Conservation (phyloP, 2,888 invertebrate species). For the Nipponacmea schrenckii region DNA sequence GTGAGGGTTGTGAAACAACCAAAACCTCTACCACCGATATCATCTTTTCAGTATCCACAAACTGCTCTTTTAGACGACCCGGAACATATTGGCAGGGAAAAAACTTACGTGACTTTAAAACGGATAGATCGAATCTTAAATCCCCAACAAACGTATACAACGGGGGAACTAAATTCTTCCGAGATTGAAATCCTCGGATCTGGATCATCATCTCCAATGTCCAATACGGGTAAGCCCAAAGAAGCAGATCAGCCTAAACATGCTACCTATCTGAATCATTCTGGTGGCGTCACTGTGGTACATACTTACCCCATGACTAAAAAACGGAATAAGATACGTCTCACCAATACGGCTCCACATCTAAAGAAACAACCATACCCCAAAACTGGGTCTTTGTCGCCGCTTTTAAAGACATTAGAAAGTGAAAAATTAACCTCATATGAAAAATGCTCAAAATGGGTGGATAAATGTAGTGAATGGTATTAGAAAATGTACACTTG, state of each 20-base stretch:
- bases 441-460: slow-evolving; percentile 17
- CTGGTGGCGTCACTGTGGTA: not conserved
- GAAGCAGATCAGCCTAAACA: not conserved
- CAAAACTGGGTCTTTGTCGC: not conserved
- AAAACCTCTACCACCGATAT: slow-evolving; percentile 2
- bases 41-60: not conserved
- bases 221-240: not conserved
- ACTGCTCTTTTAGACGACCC: slow-evolving; percentile 5
- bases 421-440: slow-evolving; percentile 10
- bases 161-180: slow-evolving; percentile 22
- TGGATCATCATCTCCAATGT: not conserved
- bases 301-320: not conserved
- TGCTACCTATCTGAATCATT: not conserved
- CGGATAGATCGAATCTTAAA: slow-evolving; percentile 28
- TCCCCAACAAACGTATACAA: slow-evolving; percentile 18
- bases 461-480: slow-evolving; percentile 12
- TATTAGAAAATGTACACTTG: not conserved
- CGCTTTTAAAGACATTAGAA: slow-evolving; percentile 2
- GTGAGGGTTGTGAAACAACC: slow-evolving; percentile 11
- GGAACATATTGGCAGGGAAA: slow-evolving; percentile 18
- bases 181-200: slow-evolving; percentile 10
- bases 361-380: not conserved
- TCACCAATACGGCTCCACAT: not conserved
- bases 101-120: slow-evolving; percentile 26
- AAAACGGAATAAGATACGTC: too few species aligned